These are phyloP conservation scores for Elephantulus edwardii DNA, from an alignment of 2,113 vertebrate species.

Conservation along the genomic window DNA sequence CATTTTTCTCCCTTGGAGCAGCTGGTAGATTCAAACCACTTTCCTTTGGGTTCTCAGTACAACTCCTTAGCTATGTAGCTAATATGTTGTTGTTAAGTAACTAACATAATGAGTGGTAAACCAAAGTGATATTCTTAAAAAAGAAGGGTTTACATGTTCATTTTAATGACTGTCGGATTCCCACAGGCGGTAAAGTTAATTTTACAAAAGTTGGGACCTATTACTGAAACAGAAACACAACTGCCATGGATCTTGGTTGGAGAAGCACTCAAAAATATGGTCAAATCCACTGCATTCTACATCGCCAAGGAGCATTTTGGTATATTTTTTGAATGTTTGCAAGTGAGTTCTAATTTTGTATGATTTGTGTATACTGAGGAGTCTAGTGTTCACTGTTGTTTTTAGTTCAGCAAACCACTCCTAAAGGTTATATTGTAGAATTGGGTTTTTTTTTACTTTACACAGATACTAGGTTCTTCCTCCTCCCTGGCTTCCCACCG, in stretches of 20 bases:
- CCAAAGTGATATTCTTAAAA: neutral
- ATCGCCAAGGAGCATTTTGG: constrained; percentile 90
- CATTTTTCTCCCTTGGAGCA: no score
- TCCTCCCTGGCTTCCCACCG: neutral
- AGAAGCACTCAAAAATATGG: constrained; percentile 90
- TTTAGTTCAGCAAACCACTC: neutral
- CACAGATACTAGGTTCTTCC: neutral
- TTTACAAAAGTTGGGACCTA: constrained; percentile 90
- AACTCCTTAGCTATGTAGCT: no score
- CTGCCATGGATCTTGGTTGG: constrained; percentile 90
- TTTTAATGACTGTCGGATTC: constrained; percentile 50
- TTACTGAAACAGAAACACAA: constrained; percentile 81
- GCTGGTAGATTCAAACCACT: no score
- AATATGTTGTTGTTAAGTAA: no score
- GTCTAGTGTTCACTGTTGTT: neutral
- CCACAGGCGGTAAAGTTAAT: constrained; percentile 88
- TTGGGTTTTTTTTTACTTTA: neutral
- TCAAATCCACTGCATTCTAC: constrained; percentile 85
- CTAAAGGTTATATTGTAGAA: neutral
- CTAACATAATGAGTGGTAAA: neutral
- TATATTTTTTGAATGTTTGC: constrained; percentile 90
- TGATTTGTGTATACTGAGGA: neutral
- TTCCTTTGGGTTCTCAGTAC: no score
- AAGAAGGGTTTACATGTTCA: neutral
- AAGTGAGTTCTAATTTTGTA: constrained; percentile 82